A percentile compares a stretch with the other conserved stretches of the same genome.
Evolutionary conservation across 2,113 vertebrate species (phyloP).

Genomic region (Tauraco erythrolophus): DNA sequence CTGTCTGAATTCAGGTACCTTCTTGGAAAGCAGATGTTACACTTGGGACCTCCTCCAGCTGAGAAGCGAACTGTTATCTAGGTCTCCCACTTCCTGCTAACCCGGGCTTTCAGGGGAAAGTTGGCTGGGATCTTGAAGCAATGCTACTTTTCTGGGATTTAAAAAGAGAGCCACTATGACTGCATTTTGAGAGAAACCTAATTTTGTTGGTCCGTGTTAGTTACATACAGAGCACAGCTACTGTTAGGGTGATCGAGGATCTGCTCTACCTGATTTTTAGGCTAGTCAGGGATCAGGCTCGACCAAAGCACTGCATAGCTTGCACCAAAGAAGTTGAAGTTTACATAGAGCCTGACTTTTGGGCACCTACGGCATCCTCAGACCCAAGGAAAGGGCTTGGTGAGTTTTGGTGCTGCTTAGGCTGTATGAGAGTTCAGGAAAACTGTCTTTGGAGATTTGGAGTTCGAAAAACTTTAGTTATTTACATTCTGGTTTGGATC

Average conservation of each 20-base stretch:
- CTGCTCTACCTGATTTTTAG: neutral
- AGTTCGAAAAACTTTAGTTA: neutral
- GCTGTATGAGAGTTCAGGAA: neutral
- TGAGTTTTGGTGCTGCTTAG: neutral
- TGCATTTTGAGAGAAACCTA: neutral
- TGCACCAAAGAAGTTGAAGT: neutral
- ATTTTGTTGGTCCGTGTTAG: neutral
- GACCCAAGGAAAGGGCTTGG: neutral
- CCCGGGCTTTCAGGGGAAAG: neutral
- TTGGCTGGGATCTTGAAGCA: neutral
- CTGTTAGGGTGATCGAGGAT: fast-evolving
- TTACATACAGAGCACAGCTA: neutral
- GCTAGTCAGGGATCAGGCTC: neutral
- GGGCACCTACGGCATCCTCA: neutral
- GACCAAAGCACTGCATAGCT: fast-evolving
- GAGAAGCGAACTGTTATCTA: neutral
- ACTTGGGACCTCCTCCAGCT: neutral
- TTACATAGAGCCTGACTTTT: neutral
- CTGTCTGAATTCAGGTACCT: neutral
- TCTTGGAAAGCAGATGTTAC: neutral
- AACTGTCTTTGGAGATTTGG: neutral
- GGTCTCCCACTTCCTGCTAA: neutral
- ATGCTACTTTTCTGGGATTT: neutral
- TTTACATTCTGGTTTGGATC: neutral
- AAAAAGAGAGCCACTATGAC: neutral